Base-by-base conservation (phyloP, 2,888 invertebrate species). In the Lumbricus terrestris region DNA sequence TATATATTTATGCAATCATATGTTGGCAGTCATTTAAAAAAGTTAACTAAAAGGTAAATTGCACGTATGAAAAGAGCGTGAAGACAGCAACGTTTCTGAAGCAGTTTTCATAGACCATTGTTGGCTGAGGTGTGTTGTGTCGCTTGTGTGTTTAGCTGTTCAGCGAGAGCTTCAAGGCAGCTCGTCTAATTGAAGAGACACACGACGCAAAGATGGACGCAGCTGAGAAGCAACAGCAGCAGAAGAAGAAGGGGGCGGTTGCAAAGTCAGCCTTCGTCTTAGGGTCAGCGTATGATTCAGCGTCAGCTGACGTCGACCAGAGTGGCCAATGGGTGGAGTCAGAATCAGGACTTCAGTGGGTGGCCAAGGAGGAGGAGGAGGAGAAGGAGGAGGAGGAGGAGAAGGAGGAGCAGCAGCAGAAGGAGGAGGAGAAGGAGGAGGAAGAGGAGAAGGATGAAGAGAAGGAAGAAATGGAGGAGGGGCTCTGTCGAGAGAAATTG, bases 321-420 rank as follows among this genome's bases (percentile, higher is more conserved):
- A 92, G 90, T 89, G 91, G 91, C 8, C 90, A 89, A 47, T 92
- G 92, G 92, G 90, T 89, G 83, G 94, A 95, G 91, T 93, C 94
- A 0, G 94, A 94, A 90, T 93, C 94, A 0, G 94, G 94, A 13
- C 93, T 95, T 89, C 93, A 94, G 92, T 94, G 94, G 95, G 93
- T 94, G 34, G 92, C 93, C 20, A 93, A 92, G 82, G 93, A 38
- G 8, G 34, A 34, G n/a, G 16, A 35, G 29, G 34, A 38, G 20
- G 54, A 38, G 47, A 20, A 54, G 47, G 13, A 47, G 89, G 89
- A 54, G 91, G 54, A 33, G n/a, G n/a, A n/a, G n/a, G n/a, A n/a
- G n/a, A n/a, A n/a, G n/a, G n/a, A n/a, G n/a, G n/a, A n/a, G n/a
- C n/a, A n/a, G n/a, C n/a, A n/a, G n/a, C n/a, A n/a, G n/a, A n/a